Evolutionary conservation across 2,888 invertebrate species (phyloP), one percentile per base, ranked within the genome.

Genomic region (Zaprionus bogoriensis): DNA sequence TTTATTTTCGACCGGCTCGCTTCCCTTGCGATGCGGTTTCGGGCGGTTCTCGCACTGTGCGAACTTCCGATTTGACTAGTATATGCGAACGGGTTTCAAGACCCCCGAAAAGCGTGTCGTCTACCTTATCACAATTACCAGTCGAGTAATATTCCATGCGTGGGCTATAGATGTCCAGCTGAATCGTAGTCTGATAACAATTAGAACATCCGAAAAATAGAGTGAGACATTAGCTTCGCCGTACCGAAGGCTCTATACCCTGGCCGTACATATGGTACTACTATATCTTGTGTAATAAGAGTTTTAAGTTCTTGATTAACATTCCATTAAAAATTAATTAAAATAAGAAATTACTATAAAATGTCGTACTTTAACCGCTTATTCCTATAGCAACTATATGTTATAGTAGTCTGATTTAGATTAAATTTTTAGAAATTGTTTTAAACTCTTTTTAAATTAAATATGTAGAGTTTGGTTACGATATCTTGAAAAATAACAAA

Each of bases 71-170:
- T 73, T 28, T 5, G 39, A n/a, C 62, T 38, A n/a, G n/a, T n/a
- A 54, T 32, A 61, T 67, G 47, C 47, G 36, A 14, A 28, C 14
- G 30, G 23, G 25, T 47, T 25, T 30, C 9, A 30, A 39, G 14
- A 22, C 42, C 10, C 10, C 14, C 42, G 12, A 25, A 14, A 25
- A 20, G 27, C 44, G 12, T 44, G 30, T 45, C 66, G n/a, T 2
- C 3, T 1, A n/a, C 14, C 32, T 67, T 69, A 69, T 72, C 73
- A 44, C 4, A 10, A 2, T 25, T 46, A 32, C 14, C 7, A 6
- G 20, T 47, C 23, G 60, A 27, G 53, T 12, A 80, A 77, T 58
- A 65, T 83, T 77, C 67, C 67, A 77, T 53, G 17, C 38, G 53
- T 14, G 27, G 28, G 1, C 27, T 39, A 17, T 12, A 4, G 25